phyloP scores from a whole-genome alignment of 2,888 invertebrate genomes.

The Agonopterix alstromeriana region DNA sequence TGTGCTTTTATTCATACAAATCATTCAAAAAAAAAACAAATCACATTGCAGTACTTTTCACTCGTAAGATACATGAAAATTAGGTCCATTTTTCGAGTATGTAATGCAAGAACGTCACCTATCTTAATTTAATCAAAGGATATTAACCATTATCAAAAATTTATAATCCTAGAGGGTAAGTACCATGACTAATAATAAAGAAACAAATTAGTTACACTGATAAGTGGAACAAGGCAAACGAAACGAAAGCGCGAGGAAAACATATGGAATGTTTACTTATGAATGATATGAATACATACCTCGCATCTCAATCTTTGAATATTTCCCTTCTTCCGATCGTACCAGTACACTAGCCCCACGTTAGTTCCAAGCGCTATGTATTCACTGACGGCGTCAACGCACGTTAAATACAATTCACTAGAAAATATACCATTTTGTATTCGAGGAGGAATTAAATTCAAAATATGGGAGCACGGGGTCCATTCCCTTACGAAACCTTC shows the following conservation, averaged over 20 bases:
- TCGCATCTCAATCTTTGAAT: slow-evolving; percentile 88
- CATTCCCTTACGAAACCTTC: slow-evolving; percentile 83
- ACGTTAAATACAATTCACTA: slow-evolving; percentile 85
- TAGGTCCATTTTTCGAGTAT: too few relatives aligned
- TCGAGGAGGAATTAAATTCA: slow-evolving; percentile 85
- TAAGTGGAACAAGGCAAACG: slow-evolving; percentile 34
- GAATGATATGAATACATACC: slow-evolving; percentile 75
- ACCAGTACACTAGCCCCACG: slow-evolving; percentile 92
- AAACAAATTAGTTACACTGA: slow-evolving; percentile 1
- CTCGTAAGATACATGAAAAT: too few relatives aligned
- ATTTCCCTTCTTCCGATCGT: slow-evolving; percentile 84
- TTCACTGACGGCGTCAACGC: slow-evolving; percentile 87
- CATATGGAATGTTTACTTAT: slow-evolving; percentile 13
- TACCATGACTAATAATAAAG: not conserved
- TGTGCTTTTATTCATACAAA: too few relatives aligned
- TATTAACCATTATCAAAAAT: too few relatives aligned
- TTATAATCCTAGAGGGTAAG: too few relatives aligned
- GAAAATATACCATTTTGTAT: slow-evolving; percentile 86
- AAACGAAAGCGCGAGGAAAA: slow-evolving; percentile 14
- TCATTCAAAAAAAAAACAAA: too few relatives aligned
- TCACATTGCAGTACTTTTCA: too few relatives aligned
- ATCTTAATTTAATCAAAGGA: too few relatives aligned
- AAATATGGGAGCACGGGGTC: slow-evolving; percentile 85
- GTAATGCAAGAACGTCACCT: too few relatives aligned
- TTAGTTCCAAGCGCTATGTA: slow-evolving; percentile 92